A percentile compares a stretch with the other conserved stretches of the same genome.
Evolutionary conservation across 2,797 vertebrate species (phyloP).

Genomic region (Percopsis omiscomaycus): DNA sequence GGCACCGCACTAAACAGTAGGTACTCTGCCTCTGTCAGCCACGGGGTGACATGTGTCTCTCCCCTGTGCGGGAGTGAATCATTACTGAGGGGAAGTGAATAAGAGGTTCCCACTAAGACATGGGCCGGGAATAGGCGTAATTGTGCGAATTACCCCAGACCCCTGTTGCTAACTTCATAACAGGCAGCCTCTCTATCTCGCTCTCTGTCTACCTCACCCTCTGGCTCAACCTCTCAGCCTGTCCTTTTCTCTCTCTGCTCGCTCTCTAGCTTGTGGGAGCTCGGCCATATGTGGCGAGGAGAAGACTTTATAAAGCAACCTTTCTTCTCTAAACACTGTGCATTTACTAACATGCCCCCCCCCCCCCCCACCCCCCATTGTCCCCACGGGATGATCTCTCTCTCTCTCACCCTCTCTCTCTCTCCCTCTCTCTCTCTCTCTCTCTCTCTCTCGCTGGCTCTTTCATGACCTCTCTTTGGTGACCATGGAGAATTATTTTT

Average conservation of each 20-base stretch:
- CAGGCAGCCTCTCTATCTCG: conserved; percentile 38
- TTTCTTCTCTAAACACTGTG: conserved; percentile 71
- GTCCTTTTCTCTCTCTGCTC: conserved; percentile 16
- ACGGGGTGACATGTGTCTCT: conserved; percentile 48
- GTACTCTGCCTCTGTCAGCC: conserved; percentile 44
- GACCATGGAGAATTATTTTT: conserved; percentile 49
- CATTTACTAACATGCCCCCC: conserved; percentile 60
- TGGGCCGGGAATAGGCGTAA: conserved; percentile 55
- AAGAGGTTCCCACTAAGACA: conserved; percentile 60
- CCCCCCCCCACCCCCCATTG: conserved; percentile 54
- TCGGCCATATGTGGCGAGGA: conserved; percentile 71
- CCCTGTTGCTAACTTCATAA: conserved; percentile 64
- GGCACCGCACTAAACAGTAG: conserved; percentile 36
- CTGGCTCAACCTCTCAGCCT: conserved; percentile 2
- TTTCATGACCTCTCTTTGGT: conserved; percentile 61
- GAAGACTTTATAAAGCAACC: conserved; percentile 63
- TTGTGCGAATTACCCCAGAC: conserved; percentile 57
- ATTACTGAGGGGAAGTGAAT: conserved; percentile 49
- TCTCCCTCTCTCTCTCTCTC: neutral
- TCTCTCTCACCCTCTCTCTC: conserved; percentile 36
- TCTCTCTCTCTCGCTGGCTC: conserved; percentile 18
- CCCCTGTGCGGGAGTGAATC: conserved; percentile 57
- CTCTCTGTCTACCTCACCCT: conserved; percentile 1
- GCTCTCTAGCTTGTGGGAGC: conserved; percentile 65
- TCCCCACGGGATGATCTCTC: conserved; percentile 53